Conservation (phyloP, 2,113 vertebrate genomes). For the Saguinus imperator region DNA sequence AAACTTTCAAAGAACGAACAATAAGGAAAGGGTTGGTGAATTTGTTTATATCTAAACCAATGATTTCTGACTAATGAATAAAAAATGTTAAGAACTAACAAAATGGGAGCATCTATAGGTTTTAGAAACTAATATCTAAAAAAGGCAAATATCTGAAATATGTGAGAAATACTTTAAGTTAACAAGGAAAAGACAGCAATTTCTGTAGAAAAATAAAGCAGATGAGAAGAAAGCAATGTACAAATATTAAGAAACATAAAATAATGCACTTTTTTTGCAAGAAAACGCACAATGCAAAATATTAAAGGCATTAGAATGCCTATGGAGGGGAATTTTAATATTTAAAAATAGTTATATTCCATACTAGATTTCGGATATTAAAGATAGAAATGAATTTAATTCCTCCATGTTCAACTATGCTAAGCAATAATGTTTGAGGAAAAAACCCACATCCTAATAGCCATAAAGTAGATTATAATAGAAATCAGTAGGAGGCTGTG, state of each 20-base stretch:
- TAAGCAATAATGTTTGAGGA: background rate
- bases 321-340: background rate
- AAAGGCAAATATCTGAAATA: background rate
- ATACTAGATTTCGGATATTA: background rate
- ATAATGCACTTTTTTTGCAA: background rate
- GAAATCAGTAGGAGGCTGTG: background rate
- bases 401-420: background rate
- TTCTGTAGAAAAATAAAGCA: background rate
- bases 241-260: background rate
- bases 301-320: background rate
- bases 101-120: background rate
- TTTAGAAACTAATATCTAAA: background rate
- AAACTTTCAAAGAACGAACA: background rate
- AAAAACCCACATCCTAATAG: background rate
- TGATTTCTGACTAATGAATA: background rate
- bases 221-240: background rate
- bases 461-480: background rate
- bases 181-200: background rate
- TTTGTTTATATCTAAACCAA: background rate
- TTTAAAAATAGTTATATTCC: constrained; percentile 24
- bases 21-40: background rate
- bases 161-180: background rate
- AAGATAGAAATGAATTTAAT: background rate
- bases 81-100: background rate
- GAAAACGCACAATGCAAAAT: constrained; percentile 12